Conservation (phyloP, 53 echinoderm and acorn worm genomes). For the Mesocentrotus franciscanus region DNA sequence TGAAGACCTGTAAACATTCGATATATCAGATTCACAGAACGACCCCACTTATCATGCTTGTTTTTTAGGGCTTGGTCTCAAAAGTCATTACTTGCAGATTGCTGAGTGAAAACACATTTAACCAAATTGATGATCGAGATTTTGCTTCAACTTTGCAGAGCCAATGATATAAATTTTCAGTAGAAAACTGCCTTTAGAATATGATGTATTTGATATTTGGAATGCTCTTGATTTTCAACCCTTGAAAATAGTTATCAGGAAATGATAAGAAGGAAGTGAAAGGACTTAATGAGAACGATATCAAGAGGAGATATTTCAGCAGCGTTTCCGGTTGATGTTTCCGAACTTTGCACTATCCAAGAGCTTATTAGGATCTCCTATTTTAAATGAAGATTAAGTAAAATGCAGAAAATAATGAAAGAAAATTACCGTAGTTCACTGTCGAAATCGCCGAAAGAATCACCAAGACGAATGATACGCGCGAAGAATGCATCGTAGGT, state of each 20-base stretch:
- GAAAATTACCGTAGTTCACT: neutral
- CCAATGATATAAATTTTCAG: too few species aligned
- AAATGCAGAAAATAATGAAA: neutral
- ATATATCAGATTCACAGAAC: too few species aligned
- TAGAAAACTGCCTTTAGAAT: too few species aligned
- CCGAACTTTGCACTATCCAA: neutral
- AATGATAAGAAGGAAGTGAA: neutral
- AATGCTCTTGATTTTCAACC: neutral
- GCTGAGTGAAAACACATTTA: too few species aligned
- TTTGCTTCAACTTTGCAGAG: too few species aligned
- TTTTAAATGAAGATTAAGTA: neutral
- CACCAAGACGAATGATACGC: neutral
- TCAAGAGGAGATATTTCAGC: neutral
- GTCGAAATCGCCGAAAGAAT: conserved; percentile 15
- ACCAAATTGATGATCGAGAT: too few species aligned
- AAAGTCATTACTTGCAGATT: too few species aligned
- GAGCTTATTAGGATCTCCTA: neutral
- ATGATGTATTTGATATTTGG: too few species aligned
- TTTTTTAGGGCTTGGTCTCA: too few species aligned
- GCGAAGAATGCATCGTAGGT: neutral
- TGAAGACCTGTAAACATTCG: too few species aligned
- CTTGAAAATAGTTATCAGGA: neutral
- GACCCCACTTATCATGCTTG: too few species aligned
- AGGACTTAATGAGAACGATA: neutral
- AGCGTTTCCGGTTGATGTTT: neutral